Evolutionary conservation across 2,888 invertebrate species (phyloP).

Genomic region (Lasioglossum morio): DNA sequence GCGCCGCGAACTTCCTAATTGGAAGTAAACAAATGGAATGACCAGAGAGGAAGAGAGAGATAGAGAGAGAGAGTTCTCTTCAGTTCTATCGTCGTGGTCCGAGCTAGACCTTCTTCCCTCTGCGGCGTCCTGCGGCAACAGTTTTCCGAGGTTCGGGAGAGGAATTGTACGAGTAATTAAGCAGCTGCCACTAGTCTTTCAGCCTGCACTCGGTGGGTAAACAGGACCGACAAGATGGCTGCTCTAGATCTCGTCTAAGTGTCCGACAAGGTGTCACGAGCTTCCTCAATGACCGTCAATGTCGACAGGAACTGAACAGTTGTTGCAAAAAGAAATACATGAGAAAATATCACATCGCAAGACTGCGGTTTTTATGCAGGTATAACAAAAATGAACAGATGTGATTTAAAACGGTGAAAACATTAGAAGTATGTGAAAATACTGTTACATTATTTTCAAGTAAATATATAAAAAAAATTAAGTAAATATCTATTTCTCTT

Average conservation of each 20-base stretch:
- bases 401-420: no score
- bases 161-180: constrained; percentile 64
- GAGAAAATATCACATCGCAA: background rate
- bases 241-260: background rate
- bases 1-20: constrained; percentile 7
- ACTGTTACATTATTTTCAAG: no score
- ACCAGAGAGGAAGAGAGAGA: background rate
- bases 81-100: background rate
- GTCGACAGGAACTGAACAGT: constrained; percentile 3
- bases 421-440: no score
- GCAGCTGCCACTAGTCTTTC: constrained; percentile 33
- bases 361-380: no score
- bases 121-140: constrained; percentile 3
- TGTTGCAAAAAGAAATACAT: background rate
- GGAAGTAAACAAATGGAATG: constrained; percentile 30
- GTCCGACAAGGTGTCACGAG: constrained; percentile 24
- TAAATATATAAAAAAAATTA: no score
- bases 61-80: no score
- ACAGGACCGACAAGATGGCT: background rate
- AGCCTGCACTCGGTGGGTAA: constrained; percentile 44
- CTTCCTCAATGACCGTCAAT: constrained; percentile 49
- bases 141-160: constrained; percentile 24
- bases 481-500: no score
- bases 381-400: no score
- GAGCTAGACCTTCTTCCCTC: background rate